Conservation (phyloP, 2,888 invertebrate genomes). For the Synergus japonicus region DNA sequence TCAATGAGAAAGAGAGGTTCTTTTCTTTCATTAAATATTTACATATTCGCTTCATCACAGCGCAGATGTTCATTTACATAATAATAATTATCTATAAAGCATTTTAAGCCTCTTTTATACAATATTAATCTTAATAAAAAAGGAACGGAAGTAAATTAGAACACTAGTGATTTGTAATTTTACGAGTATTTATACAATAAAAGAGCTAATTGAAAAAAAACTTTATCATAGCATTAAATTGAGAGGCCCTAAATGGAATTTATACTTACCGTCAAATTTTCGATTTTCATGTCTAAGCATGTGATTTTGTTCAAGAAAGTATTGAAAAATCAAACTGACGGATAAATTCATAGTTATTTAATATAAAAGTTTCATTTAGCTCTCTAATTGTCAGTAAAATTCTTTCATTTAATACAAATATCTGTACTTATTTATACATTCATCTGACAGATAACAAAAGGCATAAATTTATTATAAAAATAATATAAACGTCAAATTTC, state of each 20-base stretch:
- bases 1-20: neutral
- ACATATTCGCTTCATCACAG: neutral
- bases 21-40: neutral
- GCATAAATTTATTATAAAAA: neutral
- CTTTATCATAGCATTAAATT: neutral
- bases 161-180: neutral
- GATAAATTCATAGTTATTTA: constrained; percentile 1
- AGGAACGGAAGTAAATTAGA: neutral
- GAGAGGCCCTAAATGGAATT: neutral
- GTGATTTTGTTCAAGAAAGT: neutral
- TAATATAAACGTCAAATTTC: neutral
- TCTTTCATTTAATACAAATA: constrained; percentile 23
- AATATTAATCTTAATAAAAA: neutral
- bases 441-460: constrained; percentile 22
- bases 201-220: constrained; percentile 12
- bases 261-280: constrained; percentile 17
- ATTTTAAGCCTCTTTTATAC: neutral
- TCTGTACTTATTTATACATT: constrained; percentile 21
- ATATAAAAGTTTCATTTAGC: constrained; percentile 21
- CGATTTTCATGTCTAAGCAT: neutral
- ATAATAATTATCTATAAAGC: neutral
- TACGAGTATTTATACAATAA: neutral
- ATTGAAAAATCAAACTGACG: neutral
- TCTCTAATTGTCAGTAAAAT: constrained; percentile 15
- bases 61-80: too few species aligned